Base-by-base conservation (phyloP, 2,113 vertebrate species). In the Saguinus midas region DNA sequence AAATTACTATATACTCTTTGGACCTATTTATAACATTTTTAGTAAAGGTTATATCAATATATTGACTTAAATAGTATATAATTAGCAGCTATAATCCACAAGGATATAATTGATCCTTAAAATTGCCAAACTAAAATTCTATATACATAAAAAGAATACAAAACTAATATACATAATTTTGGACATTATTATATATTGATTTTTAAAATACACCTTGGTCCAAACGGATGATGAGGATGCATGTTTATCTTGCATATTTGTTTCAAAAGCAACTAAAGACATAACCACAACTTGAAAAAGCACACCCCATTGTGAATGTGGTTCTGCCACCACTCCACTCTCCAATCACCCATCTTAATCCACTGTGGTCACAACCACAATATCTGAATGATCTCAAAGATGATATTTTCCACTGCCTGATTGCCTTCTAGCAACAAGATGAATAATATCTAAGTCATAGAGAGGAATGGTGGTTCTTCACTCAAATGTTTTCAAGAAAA, bases 31-130 rank as follows among this genome's bases (percentile, higher is more conserved):
- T 72, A 82, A 50, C 21, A 97, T 50, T 95, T 95, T 86, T 5
- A 97, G 86, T 86, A 95, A 95, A 90, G 25, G 27, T 83, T 87
- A 96, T 23, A 81, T 94, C 29, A 95, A 73, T 68, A 87, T 91
- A 93, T 48, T 96, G 68, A 79, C 68, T 96, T 45, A 92, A 66
- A 75, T 84, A 94, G 48, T 61, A 96, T 29, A 87, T 82, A 96
- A 87, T 90, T 91, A 93, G 35, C 90, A 21, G 45, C 21, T 68
- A 16, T 75, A 90, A 73, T 50, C 25, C 70, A 92, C 35, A 83
- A 29, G 25, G 17, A 94, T 85, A 40, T 83, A 96, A 72, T 87
- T 95, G 61, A 94, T 94, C 45, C 90, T 94, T 73, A 95, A 96
- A 78, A 94, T 0, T 95, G 57, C 5, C 50, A 95, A 64, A 86